Base-by-base conservation (phyloP, 1,140 invertebrate genomes). In the Drosophila littoralis region DNA sequence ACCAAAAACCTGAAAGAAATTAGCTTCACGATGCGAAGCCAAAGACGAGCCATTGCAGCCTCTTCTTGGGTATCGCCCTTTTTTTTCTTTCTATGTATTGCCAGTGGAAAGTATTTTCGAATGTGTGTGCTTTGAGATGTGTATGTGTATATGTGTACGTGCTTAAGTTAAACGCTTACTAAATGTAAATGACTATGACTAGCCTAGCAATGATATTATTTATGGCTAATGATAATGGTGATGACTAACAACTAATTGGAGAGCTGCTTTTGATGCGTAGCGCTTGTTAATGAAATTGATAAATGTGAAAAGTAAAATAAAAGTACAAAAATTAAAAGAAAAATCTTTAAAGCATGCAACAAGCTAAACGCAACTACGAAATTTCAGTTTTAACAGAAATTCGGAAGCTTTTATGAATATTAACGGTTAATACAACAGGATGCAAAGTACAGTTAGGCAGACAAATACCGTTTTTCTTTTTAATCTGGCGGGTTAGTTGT, bases 301-400 rank as follows among this genome's bases (percentile, higher is more conserved):
- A 74, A 74, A 68, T 9, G 5, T 28, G 22, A 4, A 28, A 28
- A 28, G 5, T 28, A 28, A 46, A 65, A 46, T 38, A 35, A 28
- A 28, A 15, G 15, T 55, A 36, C 12, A 64, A 17, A 42, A 33
- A 22, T 54, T 64, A 59, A 35, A 28, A 74, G 43, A 50, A 7
- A 52, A 54, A 10, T 17, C 32, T 12, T 50, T 22, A 76, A 66
- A 66, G 66, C 81, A 77, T 28, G 77, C 81, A 83, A 79, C 50
- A 66, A 70, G 76, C 73, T 73, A 78, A 54, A 79, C 63, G 73
- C 75, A 79, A 69, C 80, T 79, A 83, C 59, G 70, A 75, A 78
- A 70, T 66, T 75, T 48, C 17, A 48, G 17, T 10, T 17, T 12
- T n/a, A 28, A 10, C 22, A 40, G 46, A 38, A 67, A 70, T 52